Conservation (phyloP, 1,140 invertebrate genomes). For the Pseudomyrmex concolor region DNA sequence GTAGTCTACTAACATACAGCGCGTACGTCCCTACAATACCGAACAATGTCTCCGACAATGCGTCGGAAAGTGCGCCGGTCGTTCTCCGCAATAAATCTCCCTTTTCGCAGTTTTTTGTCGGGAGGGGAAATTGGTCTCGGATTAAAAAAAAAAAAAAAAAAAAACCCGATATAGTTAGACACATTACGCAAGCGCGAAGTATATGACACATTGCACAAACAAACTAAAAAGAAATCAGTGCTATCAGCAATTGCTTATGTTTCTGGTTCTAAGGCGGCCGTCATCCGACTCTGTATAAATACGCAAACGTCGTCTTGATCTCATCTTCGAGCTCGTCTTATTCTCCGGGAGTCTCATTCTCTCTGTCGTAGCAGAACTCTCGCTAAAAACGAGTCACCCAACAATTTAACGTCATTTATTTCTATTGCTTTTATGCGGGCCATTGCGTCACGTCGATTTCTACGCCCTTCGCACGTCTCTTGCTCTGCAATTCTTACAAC, state of each 20-base stretch:
- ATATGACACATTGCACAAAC: not conserved
- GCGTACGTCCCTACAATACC: conserved; percentile 3
- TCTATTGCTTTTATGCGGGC: conserved; percentile 75
- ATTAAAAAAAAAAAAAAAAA: not conserved
- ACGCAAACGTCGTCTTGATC: conserved; percentile 18
- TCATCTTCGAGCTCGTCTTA: conserved; percentile 1
- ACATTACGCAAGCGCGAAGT: not conserved
- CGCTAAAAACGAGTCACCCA: conserved; percentile 65
- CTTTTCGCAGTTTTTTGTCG: conserved; percentile 26
- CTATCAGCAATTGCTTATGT: not conserved
- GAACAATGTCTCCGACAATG: conserved; percentile 50
- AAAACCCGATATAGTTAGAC: not conserved
- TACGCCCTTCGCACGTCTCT: conserved; percentile 54
- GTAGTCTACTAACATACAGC: not conserved
- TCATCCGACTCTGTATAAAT: not conserved
- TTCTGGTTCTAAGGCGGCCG: conserved; percentile 3
- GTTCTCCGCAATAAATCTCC: conserved; percentile 17
- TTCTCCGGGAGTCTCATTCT: not conserved
- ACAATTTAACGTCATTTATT: conserved; percentile 78
- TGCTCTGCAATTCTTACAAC: not conserved
- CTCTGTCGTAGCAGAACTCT: not conserved
- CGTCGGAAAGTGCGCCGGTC: conserved; percentile 2
- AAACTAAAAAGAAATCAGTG: not conserved
- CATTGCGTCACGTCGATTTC: conserved; percentile 73
- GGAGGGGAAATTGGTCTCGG: not conserved